phyloP scores from a whole-genome alignment of 2,113 vertebrate genomes.

The Nicator chloris region DNA sequence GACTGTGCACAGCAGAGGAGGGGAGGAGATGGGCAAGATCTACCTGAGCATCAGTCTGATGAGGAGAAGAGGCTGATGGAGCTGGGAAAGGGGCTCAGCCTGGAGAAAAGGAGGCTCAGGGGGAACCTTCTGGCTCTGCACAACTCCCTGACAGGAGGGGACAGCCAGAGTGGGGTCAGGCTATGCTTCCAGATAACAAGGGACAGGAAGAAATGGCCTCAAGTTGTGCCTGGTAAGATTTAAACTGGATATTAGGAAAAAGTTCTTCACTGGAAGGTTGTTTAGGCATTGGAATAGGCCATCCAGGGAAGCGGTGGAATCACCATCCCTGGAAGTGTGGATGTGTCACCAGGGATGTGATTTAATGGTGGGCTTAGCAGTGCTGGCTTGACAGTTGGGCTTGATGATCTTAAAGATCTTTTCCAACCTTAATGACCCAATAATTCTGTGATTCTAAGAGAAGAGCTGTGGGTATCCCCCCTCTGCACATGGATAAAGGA shows the following conservation, averaged over 20 bases:
- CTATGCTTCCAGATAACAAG: not conserved
- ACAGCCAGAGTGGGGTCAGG: rapidly evolving
- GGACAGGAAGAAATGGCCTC: not conserved
- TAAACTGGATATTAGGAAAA: not conserved
- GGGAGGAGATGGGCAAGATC: not conserved
- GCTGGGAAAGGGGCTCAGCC: not conserved
- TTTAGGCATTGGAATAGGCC: not conserved
- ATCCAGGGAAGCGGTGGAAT: not conserved
- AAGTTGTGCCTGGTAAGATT: not conserved
- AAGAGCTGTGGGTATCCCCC: not conserved
- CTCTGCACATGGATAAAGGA: not conserved
- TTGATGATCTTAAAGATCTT: not conserved
- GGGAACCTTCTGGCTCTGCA: rapidly evolving
- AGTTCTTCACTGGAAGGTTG: not conserved
- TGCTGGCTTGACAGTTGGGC: not conserved
- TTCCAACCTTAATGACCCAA: not conserved
- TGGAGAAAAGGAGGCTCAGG: not conserved
- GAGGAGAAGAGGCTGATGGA: not conserved
- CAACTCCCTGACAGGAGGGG: not conserved
- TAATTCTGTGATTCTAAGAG: not conserved
- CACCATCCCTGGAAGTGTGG: not conserved
- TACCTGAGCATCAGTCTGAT: not conserved
- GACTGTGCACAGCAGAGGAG: not conserved
- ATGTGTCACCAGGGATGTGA: not conserved
- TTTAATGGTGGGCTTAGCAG: not conserved